Percentiles rank a stretch among this genome's conserved stretches.
phyloP scores from a whole-genome alignment of 2,888 invertebrate species.

The Erebia ligea region DNA sequence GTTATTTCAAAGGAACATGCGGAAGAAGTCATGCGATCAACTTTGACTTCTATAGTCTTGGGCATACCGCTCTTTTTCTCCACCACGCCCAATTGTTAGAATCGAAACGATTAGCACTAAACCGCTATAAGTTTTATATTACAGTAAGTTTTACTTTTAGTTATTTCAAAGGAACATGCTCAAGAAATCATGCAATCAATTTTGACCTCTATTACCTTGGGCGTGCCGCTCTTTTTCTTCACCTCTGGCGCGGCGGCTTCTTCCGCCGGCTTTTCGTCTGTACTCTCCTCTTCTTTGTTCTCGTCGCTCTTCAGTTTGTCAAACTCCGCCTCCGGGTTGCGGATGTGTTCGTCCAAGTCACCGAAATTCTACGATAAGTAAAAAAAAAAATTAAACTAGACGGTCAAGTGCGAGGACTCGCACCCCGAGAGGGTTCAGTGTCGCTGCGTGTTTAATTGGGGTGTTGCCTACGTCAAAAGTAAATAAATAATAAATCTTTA shows the following conservation, averaged over 20 bases:
- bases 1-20: too few relatives aligned
- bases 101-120: too few relatives aligned
- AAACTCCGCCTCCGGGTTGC: conserved; percentile 87
- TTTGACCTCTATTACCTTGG: conserved; percentile 58
- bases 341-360: conserved; percentile 78
- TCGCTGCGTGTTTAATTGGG: not conserved
- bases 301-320: conserved; percentile 86
- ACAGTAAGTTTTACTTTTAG: conserved; percentile 11
- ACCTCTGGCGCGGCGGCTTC: conserved; percentile 56
- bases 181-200: conserved; percentile 14
- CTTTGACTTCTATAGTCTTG: too few relatives aligned
- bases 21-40: too few relatives aligned
- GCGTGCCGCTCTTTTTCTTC: conserved; percentile 76
- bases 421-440: not conserved
- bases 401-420: not conserved
- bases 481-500: too few relatives aligned
- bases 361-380: conserved; percentile 67
- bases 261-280: conserved; percentile 52
- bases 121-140: not conserved
- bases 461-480: not conserved
- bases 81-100: too few relatives aligned
- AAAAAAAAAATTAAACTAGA: not conserved
- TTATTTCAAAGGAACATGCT: not conserved
- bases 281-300: conserved; percentile 61
- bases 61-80: too few relatives aligned